Evolutionary conservation across 2,888 invertebrate genomes (phyloP).

Genomic region (Brachyopa scutellaris): DNA sequence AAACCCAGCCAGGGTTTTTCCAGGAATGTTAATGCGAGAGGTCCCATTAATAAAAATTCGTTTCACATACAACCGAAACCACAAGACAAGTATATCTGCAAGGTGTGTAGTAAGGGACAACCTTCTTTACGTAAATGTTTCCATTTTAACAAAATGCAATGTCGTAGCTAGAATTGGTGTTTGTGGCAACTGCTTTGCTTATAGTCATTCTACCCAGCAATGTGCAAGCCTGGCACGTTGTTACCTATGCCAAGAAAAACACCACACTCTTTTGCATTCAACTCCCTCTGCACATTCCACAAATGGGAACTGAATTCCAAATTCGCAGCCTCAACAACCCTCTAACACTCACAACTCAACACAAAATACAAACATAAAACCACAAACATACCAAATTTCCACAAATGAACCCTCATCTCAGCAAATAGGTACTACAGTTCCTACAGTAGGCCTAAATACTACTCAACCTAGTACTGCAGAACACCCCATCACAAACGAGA

Average conservation of each 20-base stretch:
- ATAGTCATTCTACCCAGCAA: too few species aligned
- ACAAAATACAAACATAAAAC: not conserved
- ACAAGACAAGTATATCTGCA: not conserved
- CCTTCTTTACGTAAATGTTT: too few species aligned
- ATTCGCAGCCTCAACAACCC: not conserved
- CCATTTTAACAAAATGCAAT: too few species aligned
- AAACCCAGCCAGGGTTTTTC: not conserved
- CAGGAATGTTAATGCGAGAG: too few species aligned
- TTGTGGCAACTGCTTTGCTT: too few species aligned
- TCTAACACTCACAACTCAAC: not conserved
- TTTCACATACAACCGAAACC: conserved; percentile 5
- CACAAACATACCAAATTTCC: not conserved
- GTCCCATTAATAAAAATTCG: too few species aligned
- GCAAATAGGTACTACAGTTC: not conserved
- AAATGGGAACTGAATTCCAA: not conserved
- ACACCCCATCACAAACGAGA: not conserved
- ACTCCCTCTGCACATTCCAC: not conserved
- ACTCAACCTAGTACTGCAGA: too few species aligned
- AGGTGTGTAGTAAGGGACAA: conserved; percentile 22
- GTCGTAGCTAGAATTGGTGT: too few species aligned
- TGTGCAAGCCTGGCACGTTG: conserved; percentile 1
- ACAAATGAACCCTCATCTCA: not conserved
- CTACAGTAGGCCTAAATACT: not conserved
- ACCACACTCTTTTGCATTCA: conserved; percentile 5
- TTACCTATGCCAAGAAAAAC: conserved; percentile 9